phyloP scores from a whole-genome alignment of 2,888 invertebrate genomes.

The Megastigmus dorsalis region DNA sequence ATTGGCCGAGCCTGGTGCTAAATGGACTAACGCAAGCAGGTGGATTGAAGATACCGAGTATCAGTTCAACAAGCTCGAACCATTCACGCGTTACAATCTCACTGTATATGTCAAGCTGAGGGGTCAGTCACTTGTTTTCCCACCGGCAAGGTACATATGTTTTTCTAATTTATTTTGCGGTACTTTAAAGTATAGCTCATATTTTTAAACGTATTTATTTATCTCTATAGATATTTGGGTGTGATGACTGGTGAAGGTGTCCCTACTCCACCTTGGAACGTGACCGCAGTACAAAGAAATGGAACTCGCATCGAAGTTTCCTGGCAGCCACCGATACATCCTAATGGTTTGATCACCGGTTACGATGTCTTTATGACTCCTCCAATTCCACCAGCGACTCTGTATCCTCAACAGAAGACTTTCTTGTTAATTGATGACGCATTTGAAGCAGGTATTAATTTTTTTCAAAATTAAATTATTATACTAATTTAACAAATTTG shows the following conservation, averaged over 20 bases:
- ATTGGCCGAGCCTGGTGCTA: constrained; percentile 74
- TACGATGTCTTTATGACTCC: constrained; percentile 83
- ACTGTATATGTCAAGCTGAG: constrained; percentile 83
- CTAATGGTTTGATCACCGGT: constrained; percentile 79
- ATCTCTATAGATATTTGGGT: constrained; percentile 70
- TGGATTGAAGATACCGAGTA: constrained; percentile 81
- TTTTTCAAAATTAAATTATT: constrained; percentile 1
- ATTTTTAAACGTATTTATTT: too few relatives aligned
- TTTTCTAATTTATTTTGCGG: too few relatives aligned
- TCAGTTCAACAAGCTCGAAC: constrained; percentile 80
- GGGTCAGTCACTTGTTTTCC: constrained; percentile 77
- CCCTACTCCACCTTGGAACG: constrained; percentile 82
- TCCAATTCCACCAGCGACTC: constrained; percentile 77
- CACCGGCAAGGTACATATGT: constrained; percentile 78
- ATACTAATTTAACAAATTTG: not conserved
- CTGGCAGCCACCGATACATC: constrained; percentile 81
- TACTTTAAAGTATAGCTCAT: too few relatives aligned
- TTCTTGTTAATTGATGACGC: constrained; percentile 77
- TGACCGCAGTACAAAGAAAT: constrained; percentile 80
- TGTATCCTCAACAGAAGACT: constrained; percentile 69
- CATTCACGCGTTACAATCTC: constrained; percentile 86
- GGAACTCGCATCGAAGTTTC: constrained; percentile 80
- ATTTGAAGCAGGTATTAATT: constrained; percentile 75
- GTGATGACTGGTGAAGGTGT: constrained; percentile 83
- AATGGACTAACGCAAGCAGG: constrained; percentile 78